Evolutionary conservation across 2,888 invertebrate species (phyloP), one percentile per base, ranked within the genome.

Genomic region (Melinopterus prodromus): DNA sequence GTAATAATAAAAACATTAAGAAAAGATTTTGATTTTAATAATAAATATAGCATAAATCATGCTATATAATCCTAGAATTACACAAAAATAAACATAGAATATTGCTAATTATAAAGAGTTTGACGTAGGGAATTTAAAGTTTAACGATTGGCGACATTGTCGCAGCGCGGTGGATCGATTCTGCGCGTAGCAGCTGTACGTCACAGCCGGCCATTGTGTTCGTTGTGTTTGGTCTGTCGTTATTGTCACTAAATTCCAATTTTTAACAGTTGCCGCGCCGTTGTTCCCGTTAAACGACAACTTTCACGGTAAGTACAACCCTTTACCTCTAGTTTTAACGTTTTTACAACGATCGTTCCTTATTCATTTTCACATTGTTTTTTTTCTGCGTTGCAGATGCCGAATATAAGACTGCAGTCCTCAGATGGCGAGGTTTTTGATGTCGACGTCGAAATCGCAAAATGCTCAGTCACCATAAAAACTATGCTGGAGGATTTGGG

Each of bases 401-500:
- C 98, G 69, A 96, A 94, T 86, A 98, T 99, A 84, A 98, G 97
- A 88, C 91, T 99, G 83, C 97, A 98, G 89, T 98, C 98, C 82
- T 97, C 97, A 0, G 98, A 99, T 90, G 97, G 96, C 77, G 98
- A 99, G 89, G 94, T 96, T 35, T 99, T 99, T 88, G 97, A 97
- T 84, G 98, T 99, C 0, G 98, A 99, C 87, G 96, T 98, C 0
- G 98, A 99, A 89, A 98, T 99, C 81, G 99, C 99, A 74, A 97
- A 98, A 91, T 98, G 98, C 89, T 99, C 98, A 0, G 97, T 98
- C 15, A 99, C 99, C 0, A 98, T 99, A 84, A 99, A 98, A 90
- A 99, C 98, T 4, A 99, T 99, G 97, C 92, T 99, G 85, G 99
- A 99, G 90, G 96, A 97, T 90, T 91, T 97, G 81, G 96, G 96